Evolutionary conservation across 2,113 vertebrate genomes (phyloP).

Genomic region (Pseudorasbora parva): DNA sequence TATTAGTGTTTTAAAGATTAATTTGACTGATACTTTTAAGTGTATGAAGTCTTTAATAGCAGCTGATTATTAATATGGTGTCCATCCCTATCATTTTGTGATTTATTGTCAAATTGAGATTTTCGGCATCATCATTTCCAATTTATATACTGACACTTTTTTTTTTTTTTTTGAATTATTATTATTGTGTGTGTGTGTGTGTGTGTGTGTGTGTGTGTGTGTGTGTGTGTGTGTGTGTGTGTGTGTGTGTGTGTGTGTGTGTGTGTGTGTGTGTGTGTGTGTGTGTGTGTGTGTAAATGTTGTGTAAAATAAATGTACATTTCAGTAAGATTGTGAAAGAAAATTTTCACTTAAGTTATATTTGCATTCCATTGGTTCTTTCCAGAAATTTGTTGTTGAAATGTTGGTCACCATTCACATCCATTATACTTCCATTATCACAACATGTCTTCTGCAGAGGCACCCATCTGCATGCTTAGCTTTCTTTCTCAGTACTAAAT

Average conservation of each 20-base stretch:
- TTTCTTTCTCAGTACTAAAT: slow-evolving; percentile 4
- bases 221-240: too few relatives aligned
- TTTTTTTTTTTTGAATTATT: too few relatives aligned
- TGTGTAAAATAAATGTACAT: too few relatives aligned
- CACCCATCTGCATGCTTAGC: not conserved
- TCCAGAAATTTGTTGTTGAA: too few relatives aligned
- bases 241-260: too few relatives aligned
- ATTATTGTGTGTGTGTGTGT: too few relatives aligned
- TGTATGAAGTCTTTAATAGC: not conserved
- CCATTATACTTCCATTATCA: not conserved
- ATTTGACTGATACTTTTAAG: not conserved
- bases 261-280: too few relatives aligned
- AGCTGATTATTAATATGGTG: not conserved
- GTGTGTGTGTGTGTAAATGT: too few relatives aligned
- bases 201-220: too few relatives aligned
- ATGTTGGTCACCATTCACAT: not conserved
- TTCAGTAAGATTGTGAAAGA: too few relatives aligned
- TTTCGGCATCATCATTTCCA: not conserved
- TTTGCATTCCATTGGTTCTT: too few relatives aligned
- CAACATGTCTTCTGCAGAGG: not conserved
- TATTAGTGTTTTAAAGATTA: too few relatives aligned
- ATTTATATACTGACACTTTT: not conserved
- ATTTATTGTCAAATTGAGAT: not conserved
- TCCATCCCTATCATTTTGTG: not conserved
- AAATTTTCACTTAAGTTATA: not conserved